These are phyloP conservation scores for Gulo gulo DNA, from an alignment of 2,113 vertebrate genomes.

Conservation along the genomic window DNA sequence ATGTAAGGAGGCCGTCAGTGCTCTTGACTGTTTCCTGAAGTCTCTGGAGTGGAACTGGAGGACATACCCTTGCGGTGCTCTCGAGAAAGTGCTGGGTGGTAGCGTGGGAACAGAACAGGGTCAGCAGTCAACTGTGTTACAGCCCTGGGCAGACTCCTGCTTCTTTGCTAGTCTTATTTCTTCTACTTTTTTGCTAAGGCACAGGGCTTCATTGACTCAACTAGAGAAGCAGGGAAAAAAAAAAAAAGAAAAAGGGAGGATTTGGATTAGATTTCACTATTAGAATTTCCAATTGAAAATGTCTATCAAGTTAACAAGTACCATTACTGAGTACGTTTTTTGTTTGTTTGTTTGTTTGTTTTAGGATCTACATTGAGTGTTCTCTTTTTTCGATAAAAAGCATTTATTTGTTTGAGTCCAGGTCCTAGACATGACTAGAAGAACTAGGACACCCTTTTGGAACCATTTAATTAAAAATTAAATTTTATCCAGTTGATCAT, in stretches of 20 bases:
- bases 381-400: neutral
- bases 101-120: neutral
- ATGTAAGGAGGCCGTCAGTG: neutral
- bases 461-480: neutral
- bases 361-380: neutral
- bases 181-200: neutral
- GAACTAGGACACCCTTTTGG: neutral
- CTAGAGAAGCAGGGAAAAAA: neutral
- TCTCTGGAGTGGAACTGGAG: neutral
- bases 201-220: neutral
- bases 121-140: neutral
- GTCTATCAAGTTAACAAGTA: neutral
- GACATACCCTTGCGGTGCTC: neutral
- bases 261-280: neutral
- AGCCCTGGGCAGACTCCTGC: accelerated
- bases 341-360: neutral
- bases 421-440: neutral
- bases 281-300: neutral
- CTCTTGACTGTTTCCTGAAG: conserved; percentile 18
- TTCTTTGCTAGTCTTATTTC: neutral
- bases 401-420: neutral
- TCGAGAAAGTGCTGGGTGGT: neutral
- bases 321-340: no score
- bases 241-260: no score
- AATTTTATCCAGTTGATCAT: neutral